A percentile compares a stretch with the other conserved stretches of the same genome.
These are phyloP conservation scores for Ciconia stormi DNA, from an alignment of 2,113 vertebrate genomes.

Conservation along the genomic window DNA sequence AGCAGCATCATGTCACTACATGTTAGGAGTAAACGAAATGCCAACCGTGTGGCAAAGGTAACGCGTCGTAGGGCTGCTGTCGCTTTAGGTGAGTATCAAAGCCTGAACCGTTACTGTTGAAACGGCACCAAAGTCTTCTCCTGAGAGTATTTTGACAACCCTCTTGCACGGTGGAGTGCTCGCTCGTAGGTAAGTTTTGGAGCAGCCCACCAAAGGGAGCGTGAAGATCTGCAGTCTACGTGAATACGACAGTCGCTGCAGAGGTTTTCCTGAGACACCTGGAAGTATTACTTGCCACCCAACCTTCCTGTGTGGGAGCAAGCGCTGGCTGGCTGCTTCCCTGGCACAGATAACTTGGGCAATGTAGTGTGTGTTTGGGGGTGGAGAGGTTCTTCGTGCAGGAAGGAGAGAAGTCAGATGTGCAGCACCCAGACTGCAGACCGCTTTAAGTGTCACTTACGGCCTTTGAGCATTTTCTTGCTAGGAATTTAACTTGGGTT, in stretches of 20 bases:
- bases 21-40: fast-evolving
- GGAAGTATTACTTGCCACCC: background rate
- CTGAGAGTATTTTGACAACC: fast-evolving
- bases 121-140: fast-evolving
- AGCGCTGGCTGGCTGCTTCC: background rate
- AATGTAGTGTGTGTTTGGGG: no score
- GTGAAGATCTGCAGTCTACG: fast-evolving
- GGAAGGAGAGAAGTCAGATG: fast-evolving
- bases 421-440: fast-evolving
- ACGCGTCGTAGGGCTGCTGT: fast-evolving
- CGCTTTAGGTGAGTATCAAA: background rate
- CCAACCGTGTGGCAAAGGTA: fast-evolving
- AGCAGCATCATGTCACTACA: fast-evolving
- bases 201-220: background rate
- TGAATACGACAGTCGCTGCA: fast-evolving
- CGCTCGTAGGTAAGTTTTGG: fast-evolving
- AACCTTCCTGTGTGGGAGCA: fast-evolving
- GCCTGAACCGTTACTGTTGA: fast-evolving
- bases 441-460: fast-evolving
- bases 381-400: background rate
- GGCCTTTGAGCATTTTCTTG: background rate
- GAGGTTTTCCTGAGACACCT: background rate
- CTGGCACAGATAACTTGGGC: no score
- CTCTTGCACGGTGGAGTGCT: fast-evolving
- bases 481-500: background rate